Evolutionary conservation across 2,888 invertebrate species (phyloP), one percentile per base, ranked within the genome.

Genomic region (Xanthorhoe spadicearia): DNA sequence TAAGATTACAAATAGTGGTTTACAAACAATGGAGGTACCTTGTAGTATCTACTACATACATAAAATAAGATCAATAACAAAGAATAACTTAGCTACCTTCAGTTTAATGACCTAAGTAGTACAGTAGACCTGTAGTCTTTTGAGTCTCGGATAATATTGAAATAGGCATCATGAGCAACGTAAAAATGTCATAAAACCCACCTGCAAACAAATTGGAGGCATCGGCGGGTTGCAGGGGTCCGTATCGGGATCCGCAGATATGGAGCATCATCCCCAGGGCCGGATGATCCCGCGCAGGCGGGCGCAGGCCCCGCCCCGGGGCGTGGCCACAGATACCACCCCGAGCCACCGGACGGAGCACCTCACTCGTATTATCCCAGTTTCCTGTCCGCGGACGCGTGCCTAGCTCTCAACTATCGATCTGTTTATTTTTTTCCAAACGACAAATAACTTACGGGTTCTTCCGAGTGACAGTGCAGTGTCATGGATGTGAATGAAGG

Each of bases 361-460:
- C 83, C 84, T 89, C 88, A 87, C 91, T 74, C 66, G 72, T 90
- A 92, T 93, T 93, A 93, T 92, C 86, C 87, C 85, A 84, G 92
- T 83, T 92, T 93, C 92, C 92, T 92, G 92, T 92, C 89, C 89
- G 84, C 85, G 88, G 85, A 87, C 92, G 89, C 92, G 85, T 89
- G 92, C 87, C 83, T 89, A 86, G 84, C 87, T 85, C 83, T 90
- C 87, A 68, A 64, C 86, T 85, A 90, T 90, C 84, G 90, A 92
- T 92, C 88, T 92, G 92, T 93, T 92, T 91, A 89, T 92, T 92
- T 92, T 89, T 92, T 87, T n/a, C n/a, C 83, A 83, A 87, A 84
- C 84, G 86, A 82, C 82, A 85, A 85, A 79, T 82, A 80, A 81
- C 79, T 76, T 79, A 28, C 51, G 63, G 23, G 35, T 38, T 83